Percentiles rank a stretch among this genome's conserved stretches.
These are phyloP conservation scores for Sebastes taczanowskii DNA, from an alignment of 2,797 vertebrate genomes.

Conservation along the genomic window DNA sequence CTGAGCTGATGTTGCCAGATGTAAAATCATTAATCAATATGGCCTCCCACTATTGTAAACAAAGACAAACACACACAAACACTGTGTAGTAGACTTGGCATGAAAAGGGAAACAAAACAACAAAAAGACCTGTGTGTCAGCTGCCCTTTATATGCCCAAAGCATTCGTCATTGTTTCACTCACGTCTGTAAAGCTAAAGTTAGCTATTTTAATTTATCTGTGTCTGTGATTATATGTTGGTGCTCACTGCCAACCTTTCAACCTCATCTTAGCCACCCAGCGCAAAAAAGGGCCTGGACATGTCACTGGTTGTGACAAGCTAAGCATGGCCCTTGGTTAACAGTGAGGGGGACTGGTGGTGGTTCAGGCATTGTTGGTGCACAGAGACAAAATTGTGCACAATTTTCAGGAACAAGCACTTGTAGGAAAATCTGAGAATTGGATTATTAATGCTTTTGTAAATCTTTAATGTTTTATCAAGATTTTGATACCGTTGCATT, in stretches of 20 bases:
- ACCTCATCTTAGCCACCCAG: not conserved
- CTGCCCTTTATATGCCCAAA: not conserved
- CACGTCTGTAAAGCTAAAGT: not conserved
- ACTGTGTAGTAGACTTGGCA: not conserved
- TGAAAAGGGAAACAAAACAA: not conserved
- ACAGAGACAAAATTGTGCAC: not conserved
- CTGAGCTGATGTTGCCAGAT: not conserved
- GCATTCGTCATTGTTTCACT: not conserved
- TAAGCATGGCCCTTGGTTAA: not conserved
- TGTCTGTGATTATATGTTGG: not conserved
- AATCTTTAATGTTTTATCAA: not conserved
- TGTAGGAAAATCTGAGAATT: not conserved
- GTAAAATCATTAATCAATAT: constrained; percentile 5
- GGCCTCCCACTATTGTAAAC: not conserved
- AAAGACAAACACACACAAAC: not conserved
- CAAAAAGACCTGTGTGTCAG: constrained; percentile 10
- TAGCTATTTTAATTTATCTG: constrained; percentile 1
- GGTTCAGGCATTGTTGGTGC: not conserved
- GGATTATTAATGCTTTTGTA: not conserved
- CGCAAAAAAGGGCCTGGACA: not conserved
- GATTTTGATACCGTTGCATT: not conserved
- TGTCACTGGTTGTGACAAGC: not conserved
- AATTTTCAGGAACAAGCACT: not conserved
- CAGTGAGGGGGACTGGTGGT: not conserved
- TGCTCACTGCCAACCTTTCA: not conserved